Conservation (phyloP, 2,888 invertebrate species). For the Darwinula stevensoni region DNA sequence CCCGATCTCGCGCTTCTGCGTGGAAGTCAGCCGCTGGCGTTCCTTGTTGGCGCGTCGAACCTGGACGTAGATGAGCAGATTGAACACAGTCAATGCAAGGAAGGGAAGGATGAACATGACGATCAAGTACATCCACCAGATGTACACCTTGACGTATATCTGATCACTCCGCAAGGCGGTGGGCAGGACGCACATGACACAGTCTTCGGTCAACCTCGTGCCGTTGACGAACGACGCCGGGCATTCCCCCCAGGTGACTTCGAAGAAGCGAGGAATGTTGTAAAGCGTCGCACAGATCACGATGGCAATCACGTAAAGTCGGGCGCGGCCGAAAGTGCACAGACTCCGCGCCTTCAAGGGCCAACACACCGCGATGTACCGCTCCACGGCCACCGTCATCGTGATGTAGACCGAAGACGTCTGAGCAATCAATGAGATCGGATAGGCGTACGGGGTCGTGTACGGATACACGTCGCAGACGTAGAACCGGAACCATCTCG, state of each 20-base stretch:
- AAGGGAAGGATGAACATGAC: conserved; percentile 85
- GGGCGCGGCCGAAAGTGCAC: conserved; percentile 61
- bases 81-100: conserved; percentile 53
- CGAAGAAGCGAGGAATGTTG: conserved; percentile 37
- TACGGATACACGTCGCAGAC: conserved; percentile 39
- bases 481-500: conserved; percentile 24
- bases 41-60: conserved; percentile 19
- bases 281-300: conserved; percentile 49
- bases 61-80: conserved; percentile 64
- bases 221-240: no score
- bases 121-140: conserved; percentile 75
- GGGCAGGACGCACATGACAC: conserved; percentile 18
- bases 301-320: conserved; percentile 52
- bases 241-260: conserved; percentile 13
- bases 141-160: conserved; percentile 54
- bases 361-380: conserved; percentile 21
- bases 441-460: conserved; percentile 46
- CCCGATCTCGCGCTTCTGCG: conserved; percentile 70
- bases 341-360: conserved; percentile 61
- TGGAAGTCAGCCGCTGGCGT: conserved; percentile 32
- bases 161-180: conserved; percentile 34
- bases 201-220: no score
- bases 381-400: conserved; percentile 35
- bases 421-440: conserved; percentile 57
- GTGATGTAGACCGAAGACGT: conserved; percentile 75